Evolutionary conservation across 2,797 vertebrate species (phyloP), one percentile per base, ranked within the genome.

Genomic region (Staurois parvus): DNA sequence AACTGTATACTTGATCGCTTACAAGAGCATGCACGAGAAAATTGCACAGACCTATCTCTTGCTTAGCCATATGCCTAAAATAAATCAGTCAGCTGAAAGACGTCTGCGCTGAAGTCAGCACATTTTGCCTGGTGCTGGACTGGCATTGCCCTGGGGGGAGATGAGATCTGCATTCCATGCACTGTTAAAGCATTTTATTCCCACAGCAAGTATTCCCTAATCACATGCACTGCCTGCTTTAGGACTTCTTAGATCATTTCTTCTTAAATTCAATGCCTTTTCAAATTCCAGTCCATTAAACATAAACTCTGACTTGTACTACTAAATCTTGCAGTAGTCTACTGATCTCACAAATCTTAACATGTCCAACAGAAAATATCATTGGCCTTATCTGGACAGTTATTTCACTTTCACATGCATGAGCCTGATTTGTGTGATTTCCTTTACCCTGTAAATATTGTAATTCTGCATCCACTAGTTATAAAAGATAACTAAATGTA

Each of bases 391-490:
- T 76, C 26, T 72, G 26, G 9, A 42, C 32, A 29, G 59, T 79
- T 26, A 34, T 26, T 24, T 70, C n/a, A 24, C 34, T 59, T 26
- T n/a, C 9, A 8, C 48, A 45, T 45, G 10, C 24, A 19, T 56
- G 24, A 30, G 24, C 24, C 15, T 32, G 34, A 69, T 48, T 79
- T 79, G 30, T 77, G 42, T 45, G 17, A 29, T 78, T 40, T 48
- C 4, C 30, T 79, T 19, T 81, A 81, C 26, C 64, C 11, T 70
- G 21, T 85, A 79, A 67, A 64, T 56, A 80, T 85, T 80, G 77
- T 79, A 74, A 66, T 74, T 34, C 19, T 52, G 59, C 45, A 28
- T 21, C n/a, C 7, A 13, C 30, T 29, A 66, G 52, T 72, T 42
- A 9, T 62, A 77, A 40, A 64, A 24, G 26, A 62, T 81, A 70